Evolutionary conservation across 2,113 vertebrate species (phyloP), one percentile per base, ranked within the genome.

Genomic region (Halichoeres trimaculatus): DNA sequence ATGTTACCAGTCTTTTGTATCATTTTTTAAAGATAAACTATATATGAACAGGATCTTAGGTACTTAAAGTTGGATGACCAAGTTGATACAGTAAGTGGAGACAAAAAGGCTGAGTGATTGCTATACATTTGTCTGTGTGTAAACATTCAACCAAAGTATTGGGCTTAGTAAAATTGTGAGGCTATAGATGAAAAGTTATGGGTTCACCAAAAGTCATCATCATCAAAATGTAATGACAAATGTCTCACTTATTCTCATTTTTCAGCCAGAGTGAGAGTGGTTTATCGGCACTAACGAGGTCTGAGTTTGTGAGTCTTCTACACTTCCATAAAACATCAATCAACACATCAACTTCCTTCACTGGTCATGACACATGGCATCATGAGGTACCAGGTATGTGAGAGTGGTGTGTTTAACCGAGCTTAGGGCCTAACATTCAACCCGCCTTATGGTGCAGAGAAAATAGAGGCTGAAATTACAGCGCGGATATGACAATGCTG

Each of bases 401-500:
- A 60, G 48, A 19, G 70, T 40, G 50, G 78, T 75, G 81, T 90
- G 86, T 88, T 91, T 87, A 90, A 90, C 79, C 61, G 74, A 88
- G 85, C 85, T 74, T 85, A 64, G 59, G 82, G 50, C 53, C 68
- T 61, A 65, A 85, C 90, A 86, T 78, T 72, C 69, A 63, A 58
- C 54, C 74, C 4, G 71, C 61, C 84, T 89, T 89, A 91, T 88
- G 85, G 87, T 50, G 85, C 89, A 89, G 86, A 88, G 82, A 83
- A 87, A 78, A 84, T 74, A 83, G 41, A 61, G 64, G 63, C 56
- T 71, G 72, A 85, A 87, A 87, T 90, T 81, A 87, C 79, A 80
- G 60, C 38, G 38, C 58, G 63, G 83, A 68, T 76, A 78, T 82
- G 85, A 90, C 88, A 81, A 86, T 79, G 76, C 83, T 90, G 90